Conservation (phyloP, 2,888 invertebrate species). For the Lucinisca nassula region DNA sequence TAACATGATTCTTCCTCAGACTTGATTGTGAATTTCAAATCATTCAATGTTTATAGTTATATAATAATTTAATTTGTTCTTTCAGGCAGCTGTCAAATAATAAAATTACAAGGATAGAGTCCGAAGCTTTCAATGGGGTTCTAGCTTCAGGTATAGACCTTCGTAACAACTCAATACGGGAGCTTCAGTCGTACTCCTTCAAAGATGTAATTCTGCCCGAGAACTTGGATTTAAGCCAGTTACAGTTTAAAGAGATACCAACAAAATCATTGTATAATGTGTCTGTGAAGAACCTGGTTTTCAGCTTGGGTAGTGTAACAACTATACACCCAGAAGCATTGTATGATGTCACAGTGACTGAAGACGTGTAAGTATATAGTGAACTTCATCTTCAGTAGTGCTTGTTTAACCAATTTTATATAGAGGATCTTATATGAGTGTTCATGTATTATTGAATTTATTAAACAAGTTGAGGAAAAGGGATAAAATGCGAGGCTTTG, state of each 20-base stretch:
- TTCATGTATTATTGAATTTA: too few species aligned
- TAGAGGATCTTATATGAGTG: too few species aligned
- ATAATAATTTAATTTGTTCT: too few species aligned
- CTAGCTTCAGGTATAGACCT: slow-evolving; percentile 33
- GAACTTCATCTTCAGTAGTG: too few species aligned
- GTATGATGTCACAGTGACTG: slow-evolving; percentile 40
- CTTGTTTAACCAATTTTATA: too few species aligned
- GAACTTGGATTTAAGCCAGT: slow-evolving; percentile 36
- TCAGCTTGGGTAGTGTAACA: slow-evolving; percentile 68
- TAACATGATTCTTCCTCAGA: too few species aligned
- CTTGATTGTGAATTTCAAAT: too few species aligned
- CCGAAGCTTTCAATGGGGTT: slow-evolving; percentile 65
- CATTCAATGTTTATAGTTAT: too few species aligned
- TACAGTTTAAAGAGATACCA: slow-evolving; percentile 65
- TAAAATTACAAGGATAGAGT: slow-evolving; percentile 69
- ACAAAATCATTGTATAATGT: slow-evolving; percentile 72
- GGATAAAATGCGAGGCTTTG: too few species aligned
- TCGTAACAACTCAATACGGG: slow-evolving; percentile 59
- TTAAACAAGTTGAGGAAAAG: too few species aligned
- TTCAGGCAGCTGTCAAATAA: slow-evolving; percentile 67
- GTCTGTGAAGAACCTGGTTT: slow-evolving; percentile 8
- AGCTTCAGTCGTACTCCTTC: slow-evolving; percentile 64
- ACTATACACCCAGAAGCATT: slow-evolving; percentile 74
- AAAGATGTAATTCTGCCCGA: slow-evolving; percentile 11
- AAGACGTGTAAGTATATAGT: slow-evolving; percentile 71